phyloP scores from a whole-genome alignment of 2,113 vertebrate species.

The Corvus hawaiiensis region DNA sequence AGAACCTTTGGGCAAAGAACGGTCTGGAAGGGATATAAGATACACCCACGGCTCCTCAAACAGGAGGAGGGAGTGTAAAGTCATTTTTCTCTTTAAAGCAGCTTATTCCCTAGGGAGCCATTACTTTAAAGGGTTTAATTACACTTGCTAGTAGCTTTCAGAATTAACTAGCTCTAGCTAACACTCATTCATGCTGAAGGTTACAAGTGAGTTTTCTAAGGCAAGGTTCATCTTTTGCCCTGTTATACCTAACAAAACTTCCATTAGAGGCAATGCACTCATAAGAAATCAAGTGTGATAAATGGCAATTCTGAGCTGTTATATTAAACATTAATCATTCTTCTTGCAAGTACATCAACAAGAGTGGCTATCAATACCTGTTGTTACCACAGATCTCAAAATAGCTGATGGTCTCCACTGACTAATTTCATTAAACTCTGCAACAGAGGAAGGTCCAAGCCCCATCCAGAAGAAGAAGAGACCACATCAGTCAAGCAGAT shows the following conservation, averaged over 20 bases:
- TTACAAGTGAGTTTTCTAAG: background rate
- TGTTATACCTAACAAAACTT: background rate
- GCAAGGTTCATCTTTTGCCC: background rate
- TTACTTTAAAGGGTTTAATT: background rate
- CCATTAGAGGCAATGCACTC: background rate
- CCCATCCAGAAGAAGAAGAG: background rate
- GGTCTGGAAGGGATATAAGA: background rate
- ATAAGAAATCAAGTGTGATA: background rate
- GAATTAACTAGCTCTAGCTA: background rate
- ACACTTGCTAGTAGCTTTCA: background rate
- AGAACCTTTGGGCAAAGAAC: background rate
- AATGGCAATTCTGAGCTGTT: background rate
- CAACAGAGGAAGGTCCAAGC: background rate
- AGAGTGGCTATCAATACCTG: background rate
- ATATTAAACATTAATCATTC: background rate
- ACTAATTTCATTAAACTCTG: background rate
- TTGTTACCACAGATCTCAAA: background rate
- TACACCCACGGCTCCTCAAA: background rate
- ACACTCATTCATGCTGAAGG: background rate
- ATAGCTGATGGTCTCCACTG: background rate
- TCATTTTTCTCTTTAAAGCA: background rate
- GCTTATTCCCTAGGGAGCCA: background rate
- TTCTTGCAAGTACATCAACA: background rate
- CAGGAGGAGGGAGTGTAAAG: background rate
- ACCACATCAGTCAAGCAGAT: background rate